These are phyloP conservation scores for Nomada fabriciana DNA, from an alignment of 2,888 invertebrate genomes.

Conservation along the genomic window DNA sequence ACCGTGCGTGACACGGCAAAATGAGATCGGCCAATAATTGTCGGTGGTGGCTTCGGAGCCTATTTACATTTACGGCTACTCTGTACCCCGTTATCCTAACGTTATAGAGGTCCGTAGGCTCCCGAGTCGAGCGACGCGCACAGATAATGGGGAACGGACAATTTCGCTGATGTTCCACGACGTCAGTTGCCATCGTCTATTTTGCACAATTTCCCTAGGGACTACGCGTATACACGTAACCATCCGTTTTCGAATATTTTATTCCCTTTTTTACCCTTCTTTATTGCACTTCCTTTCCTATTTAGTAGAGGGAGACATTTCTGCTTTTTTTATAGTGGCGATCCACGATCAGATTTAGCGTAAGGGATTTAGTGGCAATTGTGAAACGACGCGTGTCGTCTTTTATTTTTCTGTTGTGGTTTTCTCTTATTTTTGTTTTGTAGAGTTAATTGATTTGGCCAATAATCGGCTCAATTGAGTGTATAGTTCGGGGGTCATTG, in stretches of 20 bases:
- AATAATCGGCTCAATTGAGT: no score
- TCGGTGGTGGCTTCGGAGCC: constrained; percentile 31
- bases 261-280: background rate
- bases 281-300: background rate
- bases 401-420: no score
- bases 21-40: constrained; percentile 58
- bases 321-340: background rate
- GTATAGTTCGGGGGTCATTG: no score
- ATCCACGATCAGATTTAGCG: constrained; percentile 1
- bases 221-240: constrained; percentile 5
- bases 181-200: constrained; percentile 38
- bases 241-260: constrained; percentile 16
- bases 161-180: constrained; percentile 48
- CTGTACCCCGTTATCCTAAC: constrained; percentile 39
- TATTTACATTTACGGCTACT: constrained; percentile 52
- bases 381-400: no score
- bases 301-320: background rate
- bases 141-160: constrained; percentile 51
- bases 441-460: no score
- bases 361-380: background rate
- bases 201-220: constrained; percentile 52
- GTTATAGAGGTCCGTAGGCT: constrained; percentile 15
- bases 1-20: constrained; percentile 57
- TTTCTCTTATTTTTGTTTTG: no score
- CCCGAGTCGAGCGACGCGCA: constrained; percentile 4